Base-by-base conservation (phyloP, 1,140 invertebrate genomes). In the Matsumurasca onukii region DNA sequence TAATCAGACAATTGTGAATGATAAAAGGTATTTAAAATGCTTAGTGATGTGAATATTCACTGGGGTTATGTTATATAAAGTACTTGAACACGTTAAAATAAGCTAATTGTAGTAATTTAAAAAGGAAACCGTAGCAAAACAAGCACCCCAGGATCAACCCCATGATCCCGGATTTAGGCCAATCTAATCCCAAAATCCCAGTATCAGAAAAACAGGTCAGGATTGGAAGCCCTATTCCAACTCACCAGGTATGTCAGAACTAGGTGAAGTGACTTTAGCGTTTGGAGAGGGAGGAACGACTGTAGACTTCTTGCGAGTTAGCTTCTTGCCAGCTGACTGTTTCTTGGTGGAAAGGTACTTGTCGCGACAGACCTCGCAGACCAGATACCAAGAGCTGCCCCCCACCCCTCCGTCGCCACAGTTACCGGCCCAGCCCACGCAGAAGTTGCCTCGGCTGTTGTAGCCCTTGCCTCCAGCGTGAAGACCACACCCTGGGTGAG, bases 381-480 rank as follows among this genome's bases (percentile, higher is more conserved):
- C 88, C 0, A 97, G 83, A 79, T 98, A 98, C 94, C 94, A 98
- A 34, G 91, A 87, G 70, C 89, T 91, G 31, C 88, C 91, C 29
- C 90, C 91, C 12, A 90, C 84, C 15, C 93, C 93, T 0, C 91
- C 91, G 75, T 94, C 92, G 0, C 93, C 94, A 78, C 94, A 96
- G 73, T 91, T 91, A 17, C 92, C 93, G 0, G 91, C 89, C 73
- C 73, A 73, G 24, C 91, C 93, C 15, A 89, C 87, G 77, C 91
- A 93, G 77, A 91, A 94, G 75, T 88, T 91, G 12, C 93, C 93
- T 39, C 86, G 87, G 68, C 87, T 91, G 76, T 95, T 95, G 78
- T 95, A 96, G 1, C 94, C 94, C 77, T 93, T 93, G 1, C 92
- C 90, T 13, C 88, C 87, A n/a, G 93, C 89, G 69, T 91, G 87